Conservation (phyloP, 2,797 vertebrate genomes). For the Siniperca obscura region DNA sequence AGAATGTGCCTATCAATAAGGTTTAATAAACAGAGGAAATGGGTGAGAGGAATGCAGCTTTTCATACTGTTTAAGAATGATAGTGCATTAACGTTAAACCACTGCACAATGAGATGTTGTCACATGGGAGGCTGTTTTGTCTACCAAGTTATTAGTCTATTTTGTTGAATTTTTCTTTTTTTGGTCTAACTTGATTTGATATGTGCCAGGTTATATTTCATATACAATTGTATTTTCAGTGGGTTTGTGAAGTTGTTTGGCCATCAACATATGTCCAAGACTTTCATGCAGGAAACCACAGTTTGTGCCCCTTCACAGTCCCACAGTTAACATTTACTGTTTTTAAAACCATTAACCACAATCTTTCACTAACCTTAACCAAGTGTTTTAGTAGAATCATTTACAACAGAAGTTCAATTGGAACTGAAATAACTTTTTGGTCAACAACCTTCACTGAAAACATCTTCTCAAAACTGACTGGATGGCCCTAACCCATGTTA, state of each 20-base stretch:
- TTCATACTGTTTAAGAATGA: neutral
- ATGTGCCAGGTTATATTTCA: neutral
- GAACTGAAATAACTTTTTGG: neutral
- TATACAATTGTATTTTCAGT: neutral
- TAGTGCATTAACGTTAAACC: neutral
- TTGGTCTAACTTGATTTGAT: neutral
- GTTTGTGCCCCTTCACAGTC: neutral
- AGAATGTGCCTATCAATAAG: slow-evolving; percentile 3
- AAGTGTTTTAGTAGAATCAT: no score
- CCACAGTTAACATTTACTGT: neutral
- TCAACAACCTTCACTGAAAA: slow-evolving; percentile 34
- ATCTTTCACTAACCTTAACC: no score
- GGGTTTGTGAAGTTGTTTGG: neutral
- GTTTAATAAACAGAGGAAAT: slow-evolving; percentile 11
- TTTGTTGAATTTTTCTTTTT: neutral
- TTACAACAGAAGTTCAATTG: neutral
- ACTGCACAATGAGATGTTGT: neutral
- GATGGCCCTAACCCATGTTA: neutral
- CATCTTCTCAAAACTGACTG: slow-evolving; percentile 17
- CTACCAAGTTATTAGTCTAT: neutral
- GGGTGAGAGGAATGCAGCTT: neutral
- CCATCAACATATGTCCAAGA: neutral
- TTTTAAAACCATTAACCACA: no score
- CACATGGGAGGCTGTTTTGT: neutral
- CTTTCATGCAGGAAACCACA: no score